Conservation (phyloP, 1,140 invertebrate species). For the Panulirus ornatus region DNA sequence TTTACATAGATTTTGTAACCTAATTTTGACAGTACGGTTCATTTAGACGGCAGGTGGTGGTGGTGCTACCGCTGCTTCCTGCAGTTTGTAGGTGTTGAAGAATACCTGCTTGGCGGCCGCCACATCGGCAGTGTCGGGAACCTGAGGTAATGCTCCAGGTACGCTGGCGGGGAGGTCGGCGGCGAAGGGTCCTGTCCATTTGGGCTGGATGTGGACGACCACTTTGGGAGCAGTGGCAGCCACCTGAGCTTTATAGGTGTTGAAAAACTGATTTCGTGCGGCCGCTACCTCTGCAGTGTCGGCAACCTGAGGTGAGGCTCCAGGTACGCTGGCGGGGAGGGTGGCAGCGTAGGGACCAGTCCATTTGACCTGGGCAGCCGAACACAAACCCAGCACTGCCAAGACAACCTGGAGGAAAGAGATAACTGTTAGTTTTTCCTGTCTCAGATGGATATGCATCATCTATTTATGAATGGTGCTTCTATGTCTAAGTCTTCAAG, state of each 20-base stretch:
- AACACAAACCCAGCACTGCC: conserved; percentile 63
- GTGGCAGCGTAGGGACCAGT: conserved; percentile 69
- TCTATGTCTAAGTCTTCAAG: no score
- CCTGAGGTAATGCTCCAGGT: not conserved
- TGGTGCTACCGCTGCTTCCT: conserved; percentile 46
- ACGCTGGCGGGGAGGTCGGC: conserved; percentile 41
- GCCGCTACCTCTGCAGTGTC: conserved; percentile 69
- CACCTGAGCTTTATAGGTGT: conserved; percentile 43
- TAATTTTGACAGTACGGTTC: not conserved
- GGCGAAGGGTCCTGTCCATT: conserved; percentile 46
- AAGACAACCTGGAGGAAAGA: conserved; percentile 41
- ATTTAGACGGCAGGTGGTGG: not conserved
- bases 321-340: conserved; percentile 70
- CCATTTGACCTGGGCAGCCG: conserved; percentile 66
- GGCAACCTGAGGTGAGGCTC: conserved; percentile 36
- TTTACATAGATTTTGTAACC: no score
- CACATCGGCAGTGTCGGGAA: conserved; percentile 40
- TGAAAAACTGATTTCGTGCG: conserved; percentile 58
- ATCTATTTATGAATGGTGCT: no score
- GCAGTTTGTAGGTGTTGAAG: conserved; percentile 34
- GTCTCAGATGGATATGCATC: no score
- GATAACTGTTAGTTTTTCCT: no score
- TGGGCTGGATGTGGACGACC: conserved; percentile 21
- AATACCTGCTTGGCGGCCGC: conserved; percentile 40
- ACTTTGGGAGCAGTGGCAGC: conserved; percentile 8